A percentile compares a stretch with the other conserved stretches of the same genome.
phyloP scores from a whole-genome alignment of 2,888 invertebrate genomes.

The Malthinus flaveolus region DNA sequence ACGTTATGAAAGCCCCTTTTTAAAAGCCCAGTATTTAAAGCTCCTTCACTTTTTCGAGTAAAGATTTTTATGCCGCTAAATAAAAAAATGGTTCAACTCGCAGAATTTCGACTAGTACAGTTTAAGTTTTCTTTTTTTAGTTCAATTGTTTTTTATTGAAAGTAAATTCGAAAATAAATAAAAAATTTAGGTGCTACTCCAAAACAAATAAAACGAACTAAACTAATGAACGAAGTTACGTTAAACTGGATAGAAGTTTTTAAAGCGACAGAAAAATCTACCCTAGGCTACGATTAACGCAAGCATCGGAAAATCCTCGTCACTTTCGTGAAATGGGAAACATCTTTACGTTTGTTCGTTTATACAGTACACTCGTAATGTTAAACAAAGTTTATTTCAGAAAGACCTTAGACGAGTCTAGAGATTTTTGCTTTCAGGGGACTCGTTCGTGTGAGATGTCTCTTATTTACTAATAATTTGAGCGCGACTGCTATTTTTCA shows the following conservation, averaged over 20 bases:
- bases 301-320: slow-evolving; percentile 1
- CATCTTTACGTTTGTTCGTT: not conserved
- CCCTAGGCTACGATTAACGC: slow-evolving; percentile 1
- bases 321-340: slow-evolving; percentile 3
- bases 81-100: not conserved
- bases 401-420: too few relatives aligned
- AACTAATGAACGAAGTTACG: not conserved
- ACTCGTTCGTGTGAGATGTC: too few relatives aligned
- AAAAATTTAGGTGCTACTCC: not conserved
- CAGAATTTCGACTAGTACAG: not conserved
- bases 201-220: too few relatives aligned
- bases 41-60: not conserved
- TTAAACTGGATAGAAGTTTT: slow-evolving; percentile 2
- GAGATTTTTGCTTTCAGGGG: too few relatives aligned
- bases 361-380: too few relatives aligned
- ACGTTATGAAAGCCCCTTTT: slow-evolving; percentile 11
- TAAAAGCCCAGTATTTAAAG: slow-evolving; percentile 13
- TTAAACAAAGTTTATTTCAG: too few relatives aligned
- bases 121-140: not conserved
- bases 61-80: not conserved
- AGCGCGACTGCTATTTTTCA: too few relatives aligned
- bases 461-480: too few relatives aligned
- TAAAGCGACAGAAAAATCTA: not conserved
- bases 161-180: not conserved
- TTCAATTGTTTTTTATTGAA: not conserved